Evolutionary conservation across 1,140 invertebrate species (phyloP), one percentile per base, ranked within the genome.

Genomic region (Saccostrea cuccullata): DNA sequence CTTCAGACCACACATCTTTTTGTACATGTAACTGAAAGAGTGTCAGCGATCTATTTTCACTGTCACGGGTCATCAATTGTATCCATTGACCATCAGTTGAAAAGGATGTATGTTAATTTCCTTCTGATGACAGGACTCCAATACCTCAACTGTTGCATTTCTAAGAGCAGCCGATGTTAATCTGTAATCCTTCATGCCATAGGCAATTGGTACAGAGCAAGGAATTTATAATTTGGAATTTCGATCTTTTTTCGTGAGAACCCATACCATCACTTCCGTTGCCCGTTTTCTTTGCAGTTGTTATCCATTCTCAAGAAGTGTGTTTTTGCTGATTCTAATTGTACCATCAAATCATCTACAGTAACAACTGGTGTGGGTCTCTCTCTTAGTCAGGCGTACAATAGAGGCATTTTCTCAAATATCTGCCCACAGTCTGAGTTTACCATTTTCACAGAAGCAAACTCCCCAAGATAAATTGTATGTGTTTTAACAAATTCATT

Each of bases 221-320:
- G 82, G 36, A 2, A 83, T 83, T 83, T 83, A 3, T 83, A 83
- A 55, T 12, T 30, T 40, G 26, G 30, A 83, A 23, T 83, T 83
- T 83, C 82, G 36, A 83, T 83, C 9, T 23, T 40, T 83, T 20
- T 83, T 83, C 5, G 82, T 83, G 26, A 40, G 36, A 20, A 83
- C 26, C 36, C 82, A 40, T 2, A 83, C 82, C 82, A 83, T 83
- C 8, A 88, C 82, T 40, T 88, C 87, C 15, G 82, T 84, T 73
- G 82, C 60, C 55, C 17, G 67, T 15, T 64, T 40, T 56, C 82
- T 40, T 4, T 55, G 23, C 11, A 88, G 17, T 2, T 55, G 6
- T 20, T 85, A 88, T 11, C 58, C 82, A 20, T 30, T 64, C 5
- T 58, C 36, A 8, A 88, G n/a, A 13, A 85, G 58, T 55, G n/a